Conservation (phyloP, 2,113 vertebrate species). For the Festucalex cinctus region DNA sequence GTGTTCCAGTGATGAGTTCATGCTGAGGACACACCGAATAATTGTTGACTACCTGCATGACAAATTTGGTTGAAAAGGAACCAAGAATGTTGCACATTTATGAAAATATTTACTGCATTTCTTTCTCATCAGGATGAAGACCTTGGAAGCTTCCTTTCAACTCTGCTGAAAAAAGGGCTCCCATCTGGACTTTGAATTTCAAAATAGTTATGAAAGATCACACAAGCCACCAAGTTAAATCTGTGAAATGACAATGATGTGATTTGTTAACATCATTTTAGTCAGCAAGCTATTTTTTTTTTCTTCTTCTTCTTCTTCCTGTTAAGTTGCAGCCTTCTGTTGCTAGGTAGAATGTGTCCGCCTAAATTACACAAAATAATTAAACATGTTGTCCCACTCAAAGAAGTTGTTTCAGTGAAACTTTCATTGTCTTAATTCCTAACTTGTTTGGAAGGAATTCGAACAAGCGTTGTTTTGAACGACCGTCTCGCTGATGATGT, state of each 20-base stretch:
- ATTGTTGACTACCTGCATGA: no score
- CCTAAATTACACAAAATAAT: neutral
- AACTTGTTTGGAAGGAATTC: neutral
- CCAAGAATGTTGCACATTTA: neutral
- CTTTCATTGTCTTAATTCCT: no score
- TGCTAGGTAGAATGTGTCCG: neutral
- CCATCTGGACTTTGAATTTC: conserved; percentile 68
- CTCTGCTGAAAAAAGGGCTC: conserved; percentile 88
- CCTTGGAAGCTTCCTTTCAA: conserved; percentile 89
- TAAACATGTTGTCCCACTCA: neutral
- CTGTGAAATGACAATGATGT: neutral
- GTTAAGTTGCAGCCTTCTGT: neutral
- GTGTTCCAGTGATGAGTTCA: no score
- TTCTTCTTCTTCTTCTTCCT: neutral
- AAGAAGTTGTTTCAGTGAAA: no score
- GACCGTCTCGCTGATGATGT: neutral
- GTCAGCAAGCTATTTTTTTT: neutral
- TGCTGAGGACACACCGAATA: no score
- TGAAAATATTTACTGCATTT: neutral
- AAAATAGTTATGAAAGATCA: neutral
- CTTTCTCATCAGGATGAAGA: conserved; percentile 84
- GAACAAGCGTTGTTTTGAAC: neutral
- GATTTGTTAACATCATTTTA: neutral
- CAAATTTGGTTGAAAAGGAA: neutral
- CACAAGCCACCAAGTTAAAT: neutral